Evolutionary conservation across 2,888 invertebrate species (phyloP).

Genomic region (Pilophorus perplexus): DNA sequence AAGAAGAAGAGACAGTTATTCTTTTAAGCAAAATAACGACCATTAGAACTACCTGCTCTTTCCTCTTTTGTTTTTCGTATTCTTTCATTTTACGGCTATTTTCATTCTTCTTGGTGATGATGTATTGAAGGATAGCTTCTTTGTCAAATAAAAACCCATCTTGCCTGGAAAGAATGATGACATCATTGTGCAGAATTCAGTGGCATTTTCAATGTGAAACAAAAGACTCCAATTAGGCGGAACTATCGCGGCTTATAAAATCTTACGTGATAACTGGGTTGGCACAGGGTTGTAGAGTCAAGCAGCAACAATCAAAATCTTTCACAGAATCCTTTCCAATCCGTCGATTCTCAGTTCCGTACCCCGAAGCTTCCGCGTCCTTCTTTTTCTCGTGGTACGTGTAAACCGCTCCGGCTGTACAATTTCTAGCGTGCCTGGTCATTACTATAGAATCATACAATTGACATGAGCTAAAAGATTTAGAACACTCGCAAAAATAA

Average conservation of each 20-base stretch:
- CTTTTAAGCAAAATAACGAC: neutral
- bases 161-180: constrained; percentile 57
- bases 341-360: constrained; percentile 80
- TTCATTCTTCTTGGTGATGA: constrained; percentile 90
- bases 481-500: no score
- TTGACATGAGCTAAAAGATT: no score
- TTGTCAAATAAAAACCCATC: constrained; percentile 96
- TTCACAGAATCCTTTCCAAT: constrained; percentile 93
- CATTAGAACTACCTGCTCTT: constrained; percentile 60
- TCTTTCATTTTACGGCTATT: constrained; percentile 85
- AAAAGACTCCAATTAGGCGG: neutral
- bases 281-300: constrained; percentile 93
- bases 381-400: constrained; percentile 97
- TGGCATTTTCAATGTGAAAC: neutral
- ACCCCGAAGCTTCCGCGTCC: constrained; percentile 91
- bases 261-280: constrained; percentile 83
- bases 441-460: no score
- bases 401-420: constrained; percentile 97
- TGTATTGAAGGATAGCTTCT: constrained; percentile 92
- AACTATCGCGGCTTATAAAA: no score
- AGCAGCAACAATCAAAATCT: constrained; percentile 95
- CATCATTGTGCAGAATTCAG: no score
- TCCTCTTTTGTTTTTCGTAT: constrained; percentile 82
- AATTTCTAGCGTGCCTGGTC: constrained; percentile 97
- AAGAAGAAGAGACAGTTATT: neutral